Conservation (phyloP, 2,888 invertebrate species). For the Graphium colonna region DNA sequence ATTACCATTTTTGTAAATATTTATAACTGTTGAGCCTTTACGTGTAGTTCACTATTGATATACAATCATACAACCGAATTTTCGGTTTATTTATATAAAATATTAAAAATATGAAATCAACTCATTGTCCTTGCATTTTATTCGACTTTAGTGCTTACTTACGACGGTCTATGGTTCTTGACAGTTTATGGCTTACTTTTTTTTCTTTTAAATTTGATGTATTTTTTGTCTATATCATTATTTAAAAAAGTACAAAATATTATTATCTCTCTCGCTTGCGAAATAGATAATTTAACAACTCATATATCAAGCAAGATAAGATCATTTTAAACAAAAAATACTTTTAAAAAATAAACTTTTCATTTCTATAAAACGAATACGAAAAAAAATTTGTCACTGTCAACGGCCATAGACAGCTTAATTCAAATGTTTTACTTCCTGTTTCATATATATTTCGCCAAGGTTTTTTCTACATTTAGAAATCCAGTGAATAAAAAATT, state of each 20-base stretch:
- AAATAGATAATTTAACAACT: background rate
- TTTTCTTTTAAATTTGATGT: background rate
- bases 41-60: background rate
- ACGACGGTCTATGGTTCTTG: conserved; percentile 1
- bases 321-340: no score
- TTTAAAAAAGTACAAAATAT: background rate
- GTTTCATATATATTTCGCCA: conserved; percentile 23
- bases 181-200: background rate
- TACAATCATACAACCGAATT: conserved; percentile 9
- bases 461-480: conserved; percentile 16
- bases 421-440: conserved; percentile 27
- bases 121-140: conserved; percentile 17
- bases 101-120: conserved; percentile 5
- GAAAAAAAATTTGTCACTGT: conserved; percentile 14
- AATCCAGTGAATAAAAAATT: conserved; percentile 16
- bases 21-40: background rate
- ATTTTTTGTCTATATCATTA: background rate
- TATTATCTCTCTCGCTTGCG: no score
- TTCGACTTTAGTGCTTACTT: conserved; percentile 8
- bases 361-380: background rate
- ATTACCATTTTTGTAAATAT: conserved; percentile 16
- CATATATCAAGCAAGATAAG: no score
- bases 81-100: conserved; percentile 14
- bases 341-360: no score
- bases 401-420: conserved; percentile 28